Evolutionary conservation across 2,888 invertebrate genomes (phyloP).

Genomic region (Brenthis hecate): DNA sequence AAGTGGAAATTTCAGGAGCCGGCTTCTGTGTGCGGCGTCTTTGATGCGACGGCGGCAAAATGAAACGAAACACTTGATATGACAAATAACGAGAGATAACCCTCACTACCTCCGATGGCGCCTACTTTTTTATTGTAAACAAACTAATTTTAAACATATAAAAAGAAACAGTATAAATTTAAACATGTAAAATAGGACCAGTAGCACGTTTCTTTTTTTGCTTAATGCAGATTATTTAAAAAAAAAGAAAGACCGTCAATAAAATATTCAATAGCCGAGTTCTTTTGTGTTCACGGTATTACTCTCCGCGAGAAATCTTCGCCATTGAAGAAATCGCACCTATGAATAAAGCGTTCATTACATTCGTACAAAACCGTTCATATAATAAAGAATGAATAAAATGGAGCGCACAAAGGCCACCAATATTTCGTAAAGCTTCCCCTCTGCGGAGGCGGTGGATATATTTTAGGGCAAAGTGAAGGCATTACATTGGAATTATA

Average conservation of each 20-base stretch:
- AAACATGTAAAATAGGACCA: background rate
- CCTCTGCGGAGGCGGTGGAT: constrained; percentile 59
- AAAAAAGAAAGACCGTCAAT: constrained; percentile 27
- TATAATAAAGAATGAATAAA: constrained; percentile 67
- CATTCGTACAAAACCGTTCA: constrained; percentile 68
- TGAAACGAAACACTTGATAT: constrained; percentile 70
- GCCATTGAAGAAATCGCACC: constrained; percentile 71
- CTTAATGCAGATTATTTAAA: constrained; percentile 48
- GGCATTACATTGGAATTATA: constrained; percentile 74
- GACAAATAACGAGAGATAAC: constrained; percentile 79
- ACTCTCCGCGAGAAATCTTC: constrained; percentile 47
- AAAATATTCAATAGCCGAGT: constrained; percentile 40
- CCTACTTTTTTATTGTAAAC: constrained; percentile 65
- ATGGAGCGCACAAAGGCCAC: constrained; percentile 71
- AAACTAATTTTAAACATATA: constrained; percentile 52
- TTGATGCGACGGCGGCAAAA: constrained; percentile 64
- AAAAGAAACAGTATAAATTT: constrained; percentile 6
- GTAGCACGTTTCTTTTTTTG: too few species aligned
- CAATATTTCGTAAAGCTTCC: constrained; percentile 78
- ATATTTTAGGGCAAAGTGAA: constrained; percentile 69
- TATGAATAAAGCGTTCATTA: constrained; percentile 78
- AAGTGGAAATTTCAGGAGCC: constrained; percentile 55
- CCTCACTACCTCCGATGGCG: constrained; percentile 58
- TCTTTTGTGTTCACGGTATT: constrained; percentile 47
- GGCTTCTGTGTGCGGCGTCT: constrained; percentile 73